A percentile compares a stretch with the other conserved stretches of the same genome.
These are phyloP conservation scores for Pseudonaja textilis DNA, from an alignment of 2,113 vertebrate species.

Conservation along the genomic window DNA sequence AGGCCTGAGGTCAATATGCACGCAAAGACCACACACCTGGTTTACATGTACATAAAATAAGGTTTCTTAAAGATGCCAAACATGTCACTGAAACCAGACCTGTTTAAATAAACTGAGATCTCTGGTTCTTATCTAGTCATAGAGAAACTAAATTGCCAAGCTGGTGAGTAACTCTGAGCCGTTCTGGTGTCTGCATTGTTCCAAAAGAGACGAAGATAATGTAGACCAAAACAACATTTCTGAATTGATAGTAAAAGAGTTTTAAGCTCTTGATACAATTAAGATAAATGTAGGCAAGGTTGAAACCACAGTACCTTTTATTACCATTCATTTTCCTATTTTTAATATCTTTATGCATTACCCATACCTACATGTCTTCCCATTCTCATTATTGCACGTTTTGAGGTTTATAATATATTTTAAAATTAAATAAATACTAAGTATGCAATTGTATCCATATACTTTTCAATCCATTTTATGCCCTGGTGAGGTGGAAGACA, in stretches of 20 bases:
- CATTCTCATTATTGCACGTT: not conserved
- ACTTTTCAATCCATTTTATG: not conserved
- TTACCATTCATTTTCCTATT: not conserved
- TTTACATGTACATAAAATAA: not conserved
- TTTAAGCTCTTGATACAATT: conserved; percentile 1
- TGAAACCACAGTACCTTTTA: not conserved
- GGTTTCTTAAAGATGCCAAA: not conserved
- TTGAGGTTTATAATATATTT: not conserved
- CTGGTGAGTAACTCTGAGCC: not conserved
- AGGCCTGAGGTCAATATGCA: not conserved
- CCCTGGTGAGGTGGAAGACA: not conserved
- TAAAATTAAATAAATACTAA: not conserved
- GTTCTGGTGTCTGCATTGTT: not conserved
- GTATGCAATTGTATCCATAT: not conserved
- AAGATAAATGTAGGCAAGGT: not conserved
- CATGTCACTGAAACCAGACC: not conserved
- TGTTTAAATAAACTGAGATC: not conserved
- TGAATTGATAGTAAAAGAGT: not conserved
- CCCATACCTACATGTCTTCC: not conserved
- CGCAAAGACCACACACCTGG: not conserved
- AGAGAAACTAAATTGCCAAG: not conserved
- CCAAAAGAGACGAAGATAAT: not conserved
- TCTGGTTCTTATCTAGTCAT: not conserved
- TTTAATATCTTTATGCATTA: not conserved
- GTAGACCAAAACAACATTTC: not conserved